Evolutionary conservation across 2,888 invertebrate genomes (phyloP), one percentile per base, ranked within the genome.

Genomic region (Tholera decimalis): DNA sequence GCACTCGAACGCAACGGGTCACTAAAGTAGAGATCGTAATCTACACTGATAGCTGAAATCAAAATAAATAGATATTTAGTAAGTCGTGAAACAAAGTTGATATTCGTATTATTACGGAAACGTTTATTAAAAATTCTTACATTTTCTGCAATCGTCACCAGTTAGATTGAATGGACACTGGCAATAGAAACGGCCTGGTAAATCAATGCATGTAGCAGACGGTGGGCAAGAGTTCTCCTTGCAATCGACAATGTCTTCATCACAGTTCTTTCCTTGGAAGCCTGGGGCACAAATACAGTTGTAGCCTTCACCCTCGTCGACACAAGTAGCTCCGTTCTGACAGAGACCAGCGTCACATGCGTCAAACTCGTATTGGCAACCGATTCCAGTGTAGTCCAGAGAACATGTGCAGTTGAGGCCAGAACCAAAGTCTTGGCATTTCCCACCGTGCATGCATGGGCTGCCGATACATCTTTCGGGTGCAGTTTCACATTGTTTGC

Each of bases 121-220:
- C 22, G 0, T 13, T n/a, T 1, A 15, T 1, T 22, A 26, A 20
- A 35, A 24, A 43, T 18, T 56, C 96, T 96, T 96, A 98, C 98
- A 97, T 96, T 99, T 99, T 88, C 99, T 97, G 87, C 99, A 99
- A 87, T 99, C 98, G 88, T 99, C 98, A 55, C 99, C 99, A 24
- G 99, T 99, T 84, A 98, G 96, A 88, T 99, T 99, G 91, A 99
- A 98, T 9, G 99, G 99, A 96, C 99, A 99, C 90, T 99, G 98
- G 86, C 99, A 99, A 89, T 98, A 98, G 95, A 98, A 98, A 83
- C 97, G 97, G 80, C 98, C 98, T 46, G 98, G 98, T 50, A 99
- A 95, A 91, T 99, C 99, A 79, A 99, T 98, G 87, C 99, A 99
- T 3, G 97, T 98, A 0, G 99, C 98, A 13, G 98, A 98, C 56